Base-by-base conservation (phyloP, 2,888 invertebrate species). In the Dione juno region DNA sequence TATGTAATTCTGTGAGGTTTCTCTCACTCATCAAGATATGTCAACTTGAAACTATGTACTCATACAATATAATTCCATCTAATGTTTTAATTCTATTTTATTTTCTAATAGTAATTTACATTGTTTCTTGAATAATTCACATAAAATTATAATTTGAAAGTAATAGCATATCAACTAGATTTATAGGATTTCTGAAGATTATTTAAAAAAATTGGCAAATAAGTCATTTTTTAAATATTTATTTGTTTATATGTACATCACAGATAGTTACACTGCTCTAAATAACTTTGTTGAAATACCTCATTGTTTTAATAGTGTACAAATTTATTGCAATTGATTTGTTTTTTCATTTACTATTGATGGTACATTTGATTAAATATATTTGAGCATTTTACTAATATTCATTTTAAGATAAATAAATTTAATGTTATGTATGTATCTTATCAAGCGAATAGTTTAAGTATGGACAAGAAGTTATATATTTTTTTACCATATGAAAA, bases 401-500 rank as follows among this genome's bases (percentile, higher is more conserved):
- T 41, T 58, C 11, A 40, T 16, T 57, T 59, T 13, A 40, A 58
- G 1, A n/a, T 50, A 50, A 67, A 67, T 58, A 19, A 61, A 45
- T 19, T 2, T 28, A 43, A 21, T 21, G 21, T 1, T 35, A 35
- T 61, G 10, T 35, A 35, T 61, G 35, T 61, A 45, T 57, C 37
- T 35, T 61, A 52, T 58, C 19, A 41, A 58, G 41, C 41, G 61
- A 67, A 61, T 61, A 59, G 37, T 35, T 19, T 61, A 16, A 53
- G 59, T 66, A 43, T 66, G 43, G 54, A 52, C 19, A 19, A 52
- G 21, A 61, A 52, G 50, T 61, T 40, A 67, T 67, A 67, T 67
- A 61, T 67, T 67, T 67, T 67, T 67, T 61, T 67, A 67, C 61
- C 28, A 35, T 52, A 67, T 67, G 13, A 43, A 67, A 21, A 52